Conservation (phyloP, 2,113 vertebrate species). For the Monarcha castaneiventris region DNA sequence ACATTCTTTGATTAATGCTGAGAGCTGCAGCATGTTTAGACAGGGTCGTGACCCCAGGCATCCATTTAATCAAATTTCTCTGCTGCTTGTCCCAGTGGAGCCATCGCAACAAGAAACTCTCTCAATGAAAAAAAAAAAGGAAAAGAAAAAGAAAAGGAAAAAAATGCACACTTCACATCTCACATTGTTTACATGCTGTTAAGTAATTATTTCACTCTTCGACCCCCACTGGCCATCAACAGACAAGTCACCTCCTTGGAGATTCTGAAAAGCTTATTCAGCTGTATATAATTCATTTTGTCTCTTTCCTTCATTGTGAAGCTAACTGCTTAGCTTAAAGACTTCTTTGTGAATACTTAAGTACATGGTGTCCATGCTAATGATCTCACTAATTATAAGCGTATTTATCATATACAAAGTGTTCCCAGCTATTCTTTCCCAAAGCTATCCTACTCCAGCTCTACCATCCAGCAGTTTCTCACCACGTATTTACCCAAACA, state of each 20-base stretch:
- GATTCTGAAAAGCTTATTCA: constrained; percentile 82
- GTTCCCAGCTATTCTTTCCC: constrained; percentile 45
- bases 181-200: constrained; percentile 83
- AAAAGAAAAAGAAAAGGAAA: constrained; percentile 30
- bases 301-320: constrained; percentile 44
- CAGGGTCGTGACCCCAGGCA: constrained; percentile 83
- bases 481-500: background rate
- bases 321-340: constrained; percentile 76
- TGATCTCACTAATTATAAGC: constrained; percentile 78
- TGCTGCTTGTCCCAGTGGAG: constrained; percentile 81
- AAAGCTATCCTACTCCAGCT: constrained; percentile 55
- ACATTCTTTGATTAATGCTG: constrained; percentile 87
- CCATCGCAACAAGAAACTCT: constrained; percentile 77
- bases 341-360: constrained; percentile 77
- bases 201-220: constrained; percentile 85
- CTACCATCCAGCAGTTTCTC: constrained; percentile 49
- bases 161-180: constrained; percentile 72
- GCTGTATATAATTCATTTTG: constrained; percentile 72
- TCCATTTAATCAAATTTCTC: constrained; percentile 92
- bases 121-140: constrained; percentile 68
- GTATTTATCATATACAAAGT: constrained; percentile 72
- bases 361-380: constrained; percentile 72
- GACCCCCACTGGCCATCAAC: constrained; percentile 73
- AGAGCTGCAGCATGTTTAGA: constrained; percentile 85
- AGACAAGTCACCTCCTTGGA: constrained; percentile 80